A percentile compares a stretch with the other conserved stretches of the same genome.
Evolutionary conservation across 2,888 invertebrate genomes (phyloP).

Genomic region (Mactromeris polynyma): DNA sequence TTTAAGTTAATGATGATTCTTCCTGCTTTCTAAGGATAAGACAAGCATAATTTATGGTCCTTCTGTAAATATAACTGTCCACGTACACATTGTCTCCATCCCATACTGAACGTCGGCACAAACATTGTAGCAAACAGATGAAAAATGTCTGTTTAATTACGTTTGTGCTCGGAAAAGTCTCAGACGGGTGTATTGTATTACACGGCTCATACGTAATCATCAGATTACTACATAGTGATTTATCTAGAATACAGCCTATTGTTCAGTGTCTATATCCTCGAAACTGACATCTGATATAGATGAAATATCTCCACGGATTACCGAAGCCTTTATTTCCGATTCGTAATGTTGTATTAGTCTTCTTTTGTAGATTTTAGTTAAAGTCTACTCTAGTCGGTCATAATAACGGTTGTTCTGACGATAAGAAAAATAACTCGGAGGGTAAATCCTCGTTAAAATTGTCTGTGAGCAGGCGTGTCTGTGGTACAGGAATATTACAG

Average conservation of each 20-base stretch:
- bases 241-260: neutral
- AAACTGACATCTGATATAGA: neutral
- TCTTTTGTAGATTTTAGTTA: neutral
- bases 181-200: neutral
- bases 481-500: too few species aligned
- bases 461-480: too few species aligned
- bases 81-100: neutral
- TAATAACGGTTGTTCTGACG: neutral
- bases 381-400: neutral
- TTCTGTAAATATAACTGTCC: too few species aligned
- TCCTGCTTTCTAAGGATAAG: too few species aligned
- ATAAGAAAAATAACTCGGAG: too few species aligned
- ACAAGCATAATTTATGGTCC: too few species aligned
- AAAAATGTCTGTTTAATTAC: neutral
- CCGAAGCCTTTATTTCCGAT: neutral
- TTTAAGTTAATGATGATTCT: too few species aligned
- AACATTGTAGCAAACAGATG: neutral
- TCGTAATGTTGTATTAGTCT: neutral
- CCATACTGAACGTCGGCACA: neutral
- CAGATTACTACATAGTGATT: neutral
- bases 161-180: neutral
- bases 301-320: neutral
- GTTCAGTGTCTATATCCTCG: neutral
- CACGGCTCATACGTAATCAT: neutral
- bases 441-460: too few species aligned